Conservation (phyloP, 2,113 vertebrate genomes). For the Crypturellus undulatus region DNA sequence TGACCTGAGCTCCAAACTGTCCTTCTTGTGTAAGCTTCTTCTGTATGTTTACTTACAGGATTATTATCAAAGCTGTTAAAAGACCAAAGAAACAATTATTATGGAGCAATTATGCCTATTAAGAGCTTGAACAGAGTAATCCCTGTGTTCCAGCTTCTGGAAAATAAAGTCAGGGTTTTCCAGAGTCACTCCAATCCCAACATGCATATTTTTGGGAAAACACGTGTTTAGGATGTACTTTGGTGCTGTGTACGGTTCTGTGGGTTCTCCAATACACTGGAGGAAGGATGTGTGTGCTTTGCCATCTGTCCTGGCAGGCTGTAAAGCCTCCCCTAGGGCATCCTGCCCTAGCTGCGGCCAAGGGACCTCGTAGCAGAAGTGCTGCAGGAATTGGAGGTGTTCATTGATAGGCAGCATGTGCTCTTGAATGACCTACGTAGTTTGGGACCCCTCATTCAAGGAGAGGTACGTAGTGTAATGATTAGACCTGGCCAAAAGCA, state of each 20-base stretch:
- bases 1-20: not conserved
- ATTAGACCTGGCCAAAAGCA: conserved; percentile 42
- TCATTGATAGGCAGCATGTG: conserved; percentile 60
- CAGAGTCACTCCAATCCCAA: not conserved
- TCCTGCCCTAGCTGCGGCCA: conserved; percentile 33
- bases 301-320: conserved; percentile 44
- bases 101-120: not conserved
- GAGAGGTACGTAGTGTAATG: conserved; percentile 13
- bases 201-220: not conserved
- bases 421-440: conserved; percentile 30
- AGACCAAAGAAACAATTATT: not conserved
- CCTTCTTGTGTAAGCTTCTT: not conserved
- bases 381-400: conserved; percentile 57
- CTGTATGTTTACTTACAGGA: not conserved
- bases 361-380: conserved; percentile 45
- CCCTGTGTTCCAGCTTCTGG: not conserved
- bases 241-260: not conserved
- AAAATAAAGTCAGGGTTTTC: not conserved
- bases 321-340: conserved; percentile 30
- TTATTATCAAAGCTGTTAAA: not conserved
- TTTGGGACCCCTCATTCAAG: conserved; percentile 55
- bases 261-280: not conserved
- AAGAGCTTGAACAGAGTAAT: not conserved
- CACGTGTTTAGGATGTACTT: conserved; percentile 23
- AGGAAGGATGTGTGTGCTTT: conserved; percentile 30